Base-by-base conservation (phyloP, 2,888 invertebrate genomes). In the Drosophila atripex region DNA sequence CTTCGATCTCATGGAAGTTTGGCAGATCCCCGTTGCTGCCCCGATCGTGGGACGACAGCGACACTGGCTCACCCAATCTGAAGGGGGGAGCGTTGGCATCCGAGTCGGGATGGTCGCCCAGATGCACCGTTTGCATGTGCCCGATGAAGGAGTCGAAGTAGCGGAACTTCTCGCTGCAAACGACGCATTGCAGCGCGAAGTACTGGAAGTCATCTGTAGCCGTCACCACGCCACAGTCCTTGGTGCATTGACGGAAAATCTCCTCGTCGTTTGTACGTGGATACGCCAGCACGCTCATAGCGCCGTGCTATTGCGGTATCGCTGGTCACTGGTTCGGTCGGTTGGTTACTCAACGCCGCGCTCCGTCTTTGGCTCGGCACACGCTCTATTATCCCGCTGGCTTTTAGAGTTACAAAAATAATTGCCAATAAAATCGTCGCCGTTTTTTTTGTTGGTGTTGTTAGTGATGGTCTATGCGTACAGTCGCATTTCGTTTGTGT, bases 201-300 rank as follows among this genome's bases (percentile, higher is more conserved):
- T 83, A 90, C 73, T 90, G 90, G 66, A 89, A 89, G 71, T 90
- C 89, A 61, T 89, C 90, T 6, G 90, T 89, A 53, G 90, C 83
- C 70, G 89, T 87, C 53, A 90, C 89, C 61, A 90, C 78, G 59
- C 89, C 89, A 73, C 89, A 90, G 74, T 90, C 86, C 77, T 89
- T 90, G 73, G 85, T 89, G 75, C 89, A 90, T 54, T 84, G 85
- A 49, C 84, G 80, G 75, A 90, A 89, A 69, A 90, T 88, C 53
- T 89, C 90, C 63, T 89, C 88, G 64, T 90, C 89, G 77, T 84
- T 88, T 73, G 80, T 79, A 76, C 86, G 86, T 82, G 88, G 86
- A 88, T 88, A 90, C 73, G 89, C 78, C 73, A 89, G 80, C 60
- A 86, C 80, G 79, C 88, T 90, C 89, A 90, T 90, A 46, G 78